Evolutionary conservation across 2,797 vertebrate species (phyloP).

Genomic region (Lepidocolaptes lacrymiger): DNA sequence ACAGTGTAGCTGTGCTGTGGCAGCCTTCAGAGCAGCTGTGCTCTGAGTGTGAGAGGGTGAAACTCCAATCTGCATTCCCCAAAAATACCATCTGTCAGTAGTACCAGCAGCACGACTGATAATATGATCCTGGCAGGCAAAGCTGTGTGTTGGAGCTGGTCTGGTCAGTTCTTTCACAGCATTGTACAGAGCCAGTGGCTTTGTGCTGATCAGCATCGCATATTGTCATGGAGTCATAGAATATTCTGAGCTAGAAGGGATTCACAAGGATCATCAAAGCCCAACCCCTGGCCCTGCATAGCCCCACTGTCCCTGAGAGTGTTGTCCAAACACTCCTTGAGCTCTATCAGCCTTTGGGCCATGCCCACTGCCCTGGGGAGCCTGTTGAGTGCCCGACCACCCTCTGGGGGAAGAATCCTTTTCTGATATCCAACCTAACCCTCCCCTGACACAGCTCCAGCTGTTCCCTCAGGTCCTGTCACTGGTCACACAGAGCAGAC

Average conservation of each 20-base stretch:
- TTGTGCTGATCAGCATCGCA: fast-evolving
- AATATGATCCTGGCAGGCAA: neutral
- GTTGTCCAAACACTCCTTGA: fast-evolving
- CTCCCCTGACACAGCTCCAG: fast-evolving
- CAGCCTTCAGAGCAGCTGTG: neutral
- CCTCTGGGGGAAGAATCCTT: neutral
- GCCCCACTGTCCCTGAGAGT: neutral
- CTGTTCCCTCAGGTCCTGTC: neutral
- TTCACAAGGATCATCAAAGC: neutral
- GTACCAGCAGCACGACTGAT: neutral
- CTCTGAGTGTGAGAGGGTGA: neutral
- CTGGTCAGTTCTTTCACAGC: neutral
- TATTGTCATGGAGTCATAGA: neutral
- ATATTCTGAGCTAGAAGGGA: neutral
- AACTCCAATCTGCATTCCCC: neutral
- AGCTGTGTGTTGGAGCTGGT: neutral
- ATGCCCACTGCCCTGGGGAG: neutral
- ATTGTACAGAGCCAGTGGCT: neutral
- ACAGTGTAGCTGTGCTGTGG: fast-evolving
- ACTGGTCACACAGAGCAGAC: neutral
- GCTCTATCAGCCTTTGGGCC: neutral
- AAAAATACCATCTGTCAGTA: neutral
- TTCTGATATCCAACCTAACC: fast-evolving
- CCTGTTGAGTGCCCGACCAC: neutral
- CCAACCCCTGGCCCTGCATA: neutral